Conservation (phyloP, 1,140 invertebrate species). For the Apocrypta bakeri region DNA sequence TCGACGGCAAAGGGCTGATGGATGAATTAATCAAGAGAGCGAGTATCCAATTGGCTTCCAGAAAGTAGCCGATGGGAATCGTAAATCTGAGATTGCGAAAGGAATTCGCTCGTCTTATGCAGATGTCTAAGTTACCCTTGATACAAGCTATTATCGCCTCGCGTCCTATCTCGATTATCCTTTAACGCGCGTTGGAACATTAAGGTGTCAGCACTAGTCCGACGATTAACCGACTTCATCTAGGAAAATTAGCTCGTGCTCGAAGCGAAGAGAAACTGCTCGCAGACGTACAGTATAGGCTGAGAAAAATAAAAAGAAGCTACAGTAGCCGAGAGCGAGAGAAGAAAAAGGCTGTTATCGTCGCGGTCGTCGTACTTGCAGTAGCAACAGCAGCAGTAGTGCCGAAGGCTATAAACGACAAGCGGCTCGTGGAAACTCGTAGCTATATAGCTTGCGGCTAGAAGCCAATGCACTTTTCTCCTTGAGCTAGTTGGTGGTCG, state of each 20-base stretch:
- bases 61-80: not conserved
- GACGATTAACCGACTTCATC: not conserved
- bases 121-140: not conserved
- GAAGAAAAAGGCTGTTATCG: conserved; percentile 18
- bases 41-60: not conserved
- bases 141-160: not conserved
- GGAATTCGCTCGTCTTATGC: not conserved
- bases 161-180: not conserved
- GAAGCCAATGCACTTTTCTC: conserved; percentile 39
- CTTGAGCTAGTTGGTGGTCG: conserved; percentile 49
- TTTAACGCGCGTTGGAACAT: not conserved
- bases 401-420: not conserved
- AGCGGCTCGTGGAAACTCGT: conserved; percentile 8
- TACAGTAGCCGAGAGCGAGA: not conserved
- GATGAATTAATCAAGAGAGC: not conserved
- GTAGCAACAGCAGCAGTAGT: not conserved
- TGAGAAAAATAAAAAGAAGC: not conserved
- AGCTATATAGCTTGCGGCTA: not conserved
- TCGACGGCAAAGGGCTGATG: not conserved
- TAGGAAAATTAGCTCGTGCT: not conserved
- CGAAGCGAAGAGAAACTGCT: not conserved
- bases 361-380: not conserved
- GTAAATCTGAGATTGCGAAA: not conserved
- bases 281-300: not conserved
- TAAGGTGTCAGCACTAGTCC: not conserved